These are phyloP conservation scores for Montipora capricornis DNA, from an alignment of 64 coral and sea anemone genomes.

Conservation along the genomic window DNA sequence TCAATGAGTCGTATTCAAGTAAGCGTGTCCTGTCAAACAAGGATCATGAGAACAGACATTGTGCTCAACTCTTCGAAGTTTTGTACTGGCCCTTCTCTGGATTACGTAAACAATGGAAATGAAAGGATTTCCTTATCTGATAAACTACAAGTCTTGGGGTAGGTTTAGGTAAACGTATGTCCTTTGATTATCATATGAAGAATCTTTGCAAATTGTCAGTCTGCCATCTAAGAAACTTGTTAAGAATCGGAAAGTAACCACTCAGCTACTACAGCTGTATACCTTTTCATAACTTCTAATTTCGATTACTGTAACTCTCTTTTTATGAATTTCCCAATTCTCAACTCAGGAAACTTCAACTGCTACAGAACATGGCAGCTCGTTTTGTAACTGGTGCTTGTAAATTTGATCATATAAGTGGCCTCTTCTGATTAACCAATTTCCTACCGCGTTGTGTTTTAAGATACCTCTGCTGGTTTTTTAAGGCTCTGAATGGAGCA, in stretches of 20 bases:
- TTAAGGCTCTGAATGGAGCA: too few relatives aligned
- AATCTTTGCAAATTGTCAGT: background rate
- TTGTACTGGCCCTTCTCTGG: too few relatives aligned
- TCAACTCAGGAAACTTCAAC: too few relatives aligned
- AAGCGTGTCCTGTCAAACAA: background rate
- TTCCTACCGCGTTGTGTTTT: too few relatives aligned
- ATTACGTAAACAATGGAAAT: background rate
- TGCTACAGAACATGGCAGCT: too few relatives aligned
- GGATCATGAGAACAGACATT: slow-evolving; percentile 32
- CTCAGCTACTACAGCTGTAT: background rate
- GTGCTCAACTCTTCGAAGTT: background rate
- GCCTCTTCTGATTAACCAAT: too few relatives aligned
- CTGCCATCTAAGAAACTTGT: background rate
- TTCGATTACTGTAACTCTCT: background rate
- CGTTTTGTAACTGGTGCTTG: too few relatives aligned
- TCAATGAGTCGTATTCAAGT: too few relatives aligned
- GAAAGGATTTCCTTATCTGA: background rate
- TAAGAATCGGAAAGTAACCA: background rate
- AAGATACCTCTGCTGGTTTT: too few relatives aligned
- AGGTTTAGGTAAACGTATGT: background rate
- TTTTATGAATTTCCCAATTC: too few relatives aligned
- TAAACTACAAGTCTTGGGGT: background rate
- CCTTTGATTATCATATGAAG: background rate
- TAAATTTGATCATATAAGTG: too few relatives aligned
- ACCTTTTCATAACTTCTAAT: background rate